Percentiles rank a stretch among this genome's conserved stretches.
These are phyloP conservation scores for Xylota sylvarum DNA, from an alignment of 2,888 invertebrate species.

Conservation along the genomic window DNA sequence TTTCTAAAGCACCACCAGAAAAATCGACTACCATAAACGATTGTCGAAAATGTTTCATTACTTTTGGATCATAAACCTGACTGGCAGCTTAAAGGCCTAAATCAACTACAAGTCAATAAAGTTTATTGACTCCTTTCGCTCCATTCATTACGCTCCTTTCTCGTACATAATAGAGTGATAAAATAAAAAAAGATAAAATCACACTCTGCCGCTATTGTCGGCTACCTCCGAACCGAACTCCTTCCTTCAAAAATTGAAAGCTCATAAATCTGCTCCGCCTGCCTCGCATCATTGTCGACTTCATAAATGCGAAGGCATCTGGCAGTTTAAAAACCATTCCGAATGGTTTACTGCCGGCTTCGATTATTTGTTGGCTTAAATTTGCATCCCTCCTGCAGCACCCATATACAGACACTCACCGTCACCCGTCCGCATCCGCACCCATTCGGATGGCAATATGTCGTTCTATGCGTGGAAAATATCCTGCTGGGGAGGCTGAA, in stretches of 20 bases:
- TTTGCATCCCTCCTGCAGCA: constrained; percentile 64
- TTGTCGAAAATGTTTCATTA: constrained; percentile 10
- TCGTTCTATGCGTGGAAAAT: constrained; percentile 28
- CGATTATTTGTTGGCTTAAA: constrained; percentile 73
- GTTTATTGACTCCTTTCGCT: constrained; percentile 55
- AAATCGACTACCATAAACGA: too few species aligned
- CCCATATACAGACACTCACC: neutral
- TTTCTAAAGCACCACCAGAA: too few species aligned
- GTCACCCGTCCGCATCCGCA: constrained; percentile 43
- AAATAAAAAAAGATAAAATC: constrained; percentile 21
- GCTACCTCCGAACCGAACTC: neutral
- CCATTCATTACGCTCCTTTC: constrained; percentile 39
- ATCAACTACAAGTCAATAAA: constrained; percentile 37
- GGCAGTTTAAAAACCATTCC: constrained; percentile 74
- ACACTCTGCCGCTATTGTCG: neutral
- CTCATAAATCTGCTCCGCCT: constrained; percentile 69
- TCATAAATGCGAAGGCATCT: constrained; percentile 73
- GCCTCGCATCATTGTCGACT: constrained; percentile 66
- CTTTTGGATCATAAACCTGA: constrained; percentile 5
- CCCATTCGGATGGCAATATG: constrained; percentile 55
- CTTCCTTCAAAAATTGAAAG: constrained; percentile 29
- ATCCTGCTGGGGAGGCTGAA: constrained; percentile 55
- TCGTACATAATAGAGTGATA: constrained; percentile 48
- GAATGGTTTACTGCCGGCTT: constrained; percentile 74
- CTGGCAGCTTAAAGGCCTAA: neutral